These are phyloP conservation scores for Smittia aterrima DNA, from an alignment of 2,888 invertebrate genomes.

Conservation along the genomic window DNA sequence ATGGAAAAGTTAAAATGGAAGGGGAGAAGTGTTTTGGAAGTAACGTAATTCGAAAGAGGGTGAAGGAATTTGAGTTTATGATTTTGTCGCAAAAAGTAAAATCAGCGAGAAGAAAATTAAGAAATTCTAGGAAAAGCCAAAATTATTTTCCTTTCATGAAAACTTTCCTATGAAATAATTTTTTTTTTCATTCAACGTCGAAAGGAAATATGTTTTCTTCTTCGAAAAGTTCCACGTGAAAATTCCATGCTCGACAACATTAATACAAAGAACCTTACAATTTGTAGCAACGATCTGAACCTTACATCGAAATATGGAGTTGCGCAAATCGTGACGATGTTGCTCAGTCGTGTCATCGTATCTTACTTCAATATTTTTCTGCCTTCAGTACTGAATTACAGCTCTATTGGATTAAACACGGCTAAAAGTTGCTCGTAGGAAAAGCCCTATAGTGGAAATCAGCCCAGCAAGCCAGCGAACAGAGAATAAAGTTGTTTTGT, in stretches of 20 bases:
- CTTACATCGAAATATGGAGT: background rate
- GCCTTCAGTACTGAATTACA: slow-evolving; percentile 27
- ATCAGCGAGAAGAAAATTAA: no score
- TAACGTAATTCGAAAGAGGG: no score
- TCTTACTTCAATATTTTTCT: slow-evolving; percentile 22
- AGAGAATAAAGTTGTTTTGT: background rate
- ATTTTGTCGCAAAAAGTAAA: no score
- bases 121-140: no score
- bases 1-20: no score
- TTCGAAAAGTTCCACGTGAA: slow-evolving; percentile 23
- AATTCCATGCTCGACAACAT: slow-evolving; percentile 27
- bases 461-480: slow-evolving; percentile 14
- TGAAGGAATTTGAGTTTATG: no score
- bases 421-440: slow-evolving; percentile 31
- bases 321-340: slow-evolving; percentile 17
- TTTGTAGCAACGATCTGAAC: slow-evolving; percentile 18
- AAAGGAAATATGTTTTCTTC: background rate
- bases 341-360: background rate
- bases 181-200: background rate
- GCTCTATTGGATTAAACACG: slow-evolving; percentile 35
- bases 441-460: slow-evolving; percentile 20
- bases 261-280: background rate
- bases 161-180: background rate
- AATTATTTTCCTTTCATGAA: no score
- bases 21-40: no score